Evolutionary conservation across 2,797 vertebrate genomes (phyloP), one percentile per base, ranked within the genome.

Genomic region (Nothura maculosa): DNA sequence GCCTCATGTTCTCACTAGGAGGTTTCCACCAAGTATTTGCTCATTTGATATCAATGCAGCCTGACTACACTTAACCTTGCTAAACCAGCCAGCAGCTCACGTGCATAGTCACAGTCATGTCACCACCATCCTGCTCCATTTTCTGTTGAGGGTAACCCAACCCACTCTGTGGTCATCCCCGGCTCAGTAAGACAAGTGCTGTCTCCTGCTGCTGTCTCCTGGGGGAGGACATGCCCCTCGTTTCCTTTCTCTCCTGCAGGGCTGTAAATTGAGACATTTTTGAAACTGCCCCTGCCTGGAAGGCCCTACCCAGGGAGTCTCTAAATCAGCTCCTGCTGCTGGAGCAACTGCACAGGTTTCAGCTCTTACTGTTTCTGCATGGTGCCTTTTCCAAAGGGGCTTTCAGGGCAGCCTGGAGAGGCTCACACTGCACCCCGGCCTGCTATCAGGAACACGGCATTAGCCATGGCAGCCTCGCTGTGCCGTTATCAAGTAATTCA

Each of bases 171-270:
- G 16, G 12, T 43, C 9, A 32, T 54, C 42, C 7, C 40, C 20
- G 40, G 20, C n/a, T 24, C 14, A 15, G 50, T 25, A 38, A 43
- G 61, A 38, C 38, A 12, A 12, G 38, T 38, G 38, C 14, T 10
- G 25, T 38, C 30, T 9, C 2, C 13, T 52, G 36, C 21, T 36
- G 30, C 2, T 4, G 20, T 43, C 52, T 16, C 0, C 4, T 10
- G 45, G n/a, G 9, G 30, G 18, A 52, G 6, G 43, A 3, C 1
- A 0, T 50, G 3, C 1, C 20, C 54, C 69, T 79, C 0, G 0
- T 25, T 50, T 25, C 25, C 57, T 69, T 69, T 32, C 34, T n/a
- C 38, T 77, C 55, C 43, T 0, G 0, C 21, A 28, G 28, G 25
- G 27, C 58, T 87, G 8, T 34, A 38, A 67, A 21, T 2, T 5